Base-by-base conservation (phyloP, 2,797 vertebrate genomes). In the Prionace glauca region DNA sequence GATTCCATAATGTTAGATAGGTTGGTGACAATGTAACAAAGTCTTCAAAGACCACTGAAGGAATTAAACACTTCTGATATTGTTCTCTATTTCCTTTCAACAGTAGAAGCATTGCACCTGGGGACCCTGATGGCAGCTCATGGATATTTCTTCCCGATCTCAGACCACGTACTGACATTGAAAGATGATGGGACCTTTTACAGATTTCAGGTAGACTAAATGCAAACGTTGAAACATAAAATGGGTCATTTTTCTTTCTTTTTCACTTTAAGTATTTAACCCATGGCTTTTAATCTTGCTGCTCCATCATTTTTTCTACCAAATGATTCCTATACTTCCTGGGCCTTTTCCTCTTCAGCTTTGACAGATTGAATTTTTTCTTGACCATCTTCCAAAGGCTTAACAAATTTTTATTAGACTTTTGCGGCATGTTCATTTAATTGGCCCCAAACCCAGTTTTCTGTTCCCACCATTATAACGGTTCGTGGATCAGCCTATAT, bases 121-220 rank as follows among this genome's bases (percentile, higher is more conserved):
- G 99, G 99, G 96, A 99, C 99, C 2, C 96, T 99, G 97, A 99
- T 99, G 99, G 99, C 99, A 95, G 99, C 99, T 95, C 98, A 99
- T 16, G 99, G 99, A 88, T 99, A 99, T 97, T 99, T 99, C 98
- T 99, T 99, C 96, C 99, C 99, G 74, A 99, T 99, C 97, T 99
- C 99, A 96, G 99, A 99, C 96, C 99, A 99, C 41, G 99, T 99
- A 96, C 98, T 99, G 96, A 99, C 98, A 10, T 97, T 99, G 96
- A 99, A 99, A 98, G 99, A 99, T 95, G 99, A 99, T 86, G 98
- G 99, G 95, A 99, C 99, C 94, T 99, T 99, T 97, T 99, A 99
- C 97, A 98, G 99, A 96, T 99, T 99, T 97, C 99, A 99, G 97
- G 99, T 99, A 96, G 96, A 50, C n/a, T 32, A 12, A 74, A 50